Conservation (phyloP, 2,797 vertebrate species). For the Ataeniobius toweri region DNA sequence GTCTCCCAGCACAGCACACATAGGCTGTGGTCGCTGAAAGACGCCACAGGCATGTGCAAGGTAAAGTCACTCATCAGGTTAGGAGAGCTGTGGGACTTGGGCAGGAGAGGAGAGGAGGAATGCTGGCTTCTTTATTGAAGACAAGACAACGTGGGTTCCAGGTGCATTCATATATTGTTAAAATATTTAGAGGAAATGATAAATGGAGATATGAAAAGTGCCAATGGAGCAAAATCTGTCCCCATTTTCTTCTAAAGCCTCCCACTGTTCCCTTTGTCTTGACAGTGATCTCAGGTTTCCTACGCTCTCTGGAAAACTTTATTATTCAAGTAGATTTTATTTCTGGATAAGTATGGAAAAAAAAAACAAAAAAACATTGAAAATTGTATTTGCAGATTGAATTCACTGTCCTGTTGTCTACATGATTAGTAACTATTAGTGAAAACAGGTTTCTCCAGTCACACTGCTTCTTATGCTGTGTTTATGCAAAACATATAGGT, state of each 20-base stretch:
- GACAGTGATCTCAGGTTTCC: too few species aligned
- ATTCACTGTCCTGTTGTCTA: not conserved
- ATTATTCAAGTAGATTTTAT: not conserved
- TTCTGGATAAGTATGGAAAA: not conserved
- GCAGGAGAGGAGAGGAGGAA: too few species aligned
- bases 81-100: not conserved
- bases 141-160: not conserved
- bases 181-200: not conserved
- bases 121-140: too few species aligned
- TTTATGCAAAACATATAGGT: not conserved
- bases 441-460: too few species aligned
- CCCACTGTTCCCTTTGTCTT: too few species aligned
- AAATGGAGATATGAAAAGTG: not conserved
- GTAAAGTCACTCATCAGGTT: conserved; percentile 35
- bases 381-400: not conserved
- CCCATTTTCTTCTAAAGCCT: too few species aligned
- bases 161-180: not conserved
- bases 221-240: not conserved
- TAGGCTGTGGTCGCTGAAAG: conserved; percentile 49
- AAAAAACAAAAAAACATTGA: not conserved
- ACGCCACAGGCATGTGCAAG: conserved; percentile 62
- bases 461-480: too few species aligned
- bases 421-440: too few species aligned
- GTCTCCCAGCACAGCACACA: conserved; percentile 69
- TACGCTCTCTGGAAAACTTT: too few species aligned